Percentiles rank a stretch among this genome's conserved stretches.
Evolutionary conservation across 1,140 invertebrate species (phyloP).

Genomic region (Chrysomallon squamiferum): DNA sequence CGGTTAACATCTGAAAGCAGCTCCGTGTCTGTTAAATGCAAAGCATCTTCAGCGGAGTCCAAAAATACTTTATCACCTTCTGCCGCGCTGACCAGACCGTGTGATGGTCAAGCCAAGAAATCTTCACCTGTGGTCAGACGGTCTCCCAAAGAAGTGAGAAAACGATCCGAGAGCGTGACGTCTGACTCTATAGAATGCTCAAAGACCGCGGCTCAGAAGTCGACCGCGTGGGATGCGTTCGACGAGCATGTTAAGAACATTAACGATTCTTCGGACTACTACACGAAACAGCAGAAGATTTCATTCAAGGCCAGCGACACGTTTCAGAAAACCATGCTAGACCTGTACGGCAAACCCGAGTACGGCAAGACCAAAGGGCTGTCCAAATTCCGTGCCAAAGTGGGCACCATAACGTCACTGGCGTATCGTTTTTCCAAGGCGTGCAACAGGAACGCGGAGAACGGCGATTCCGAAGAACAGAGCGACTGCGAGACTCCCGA

Average conservation of each 20-base stretch:
- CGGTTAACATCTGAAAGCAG: no score
- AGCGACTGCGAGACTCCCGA: constrained; percentile 1
- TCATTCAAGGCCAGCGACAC: constrained; percentile 32
- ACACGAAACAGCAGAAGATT: constrained; percentile 17
- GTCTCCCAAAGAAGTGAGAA: not conserved
- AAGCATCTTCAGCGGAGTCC: no score
- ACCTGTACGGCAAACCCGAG: constrained; percentile 34
- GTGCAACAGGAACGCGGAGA: constrained; percentile 5
- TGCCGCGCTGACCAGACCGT: no score
- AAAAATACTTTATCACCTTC: no score
- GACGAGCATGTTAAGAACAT: constrained; percentile 34
- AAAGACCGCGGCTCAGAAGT: not conserved
- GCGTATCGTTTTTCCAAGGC: not conserved
- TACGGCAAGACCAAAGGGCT: constrained; percentile 24
- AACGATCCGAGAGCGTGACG: not conserved
- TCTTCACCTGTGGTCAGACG: no score
- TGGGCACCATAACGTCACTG: constrained; percentile 17
- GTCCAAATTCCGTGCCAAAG: constrained; percentile 20
- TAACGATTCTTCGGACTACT: constrained; percentile 20
- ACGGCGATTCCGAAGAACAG: constrained; percentile 9
- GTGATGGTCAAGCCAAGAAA: no score
- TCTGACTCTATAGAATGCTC: not conserved
- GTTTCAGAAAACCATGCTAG: constrained; percentile 40
- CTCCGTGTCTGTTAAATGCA: no score
- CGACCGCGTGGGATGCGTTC: constrained; percentile 28